Conservation (phyloP, 2,797 vertebrate species). For the Melanotaenia parkinsoni region DNA sequence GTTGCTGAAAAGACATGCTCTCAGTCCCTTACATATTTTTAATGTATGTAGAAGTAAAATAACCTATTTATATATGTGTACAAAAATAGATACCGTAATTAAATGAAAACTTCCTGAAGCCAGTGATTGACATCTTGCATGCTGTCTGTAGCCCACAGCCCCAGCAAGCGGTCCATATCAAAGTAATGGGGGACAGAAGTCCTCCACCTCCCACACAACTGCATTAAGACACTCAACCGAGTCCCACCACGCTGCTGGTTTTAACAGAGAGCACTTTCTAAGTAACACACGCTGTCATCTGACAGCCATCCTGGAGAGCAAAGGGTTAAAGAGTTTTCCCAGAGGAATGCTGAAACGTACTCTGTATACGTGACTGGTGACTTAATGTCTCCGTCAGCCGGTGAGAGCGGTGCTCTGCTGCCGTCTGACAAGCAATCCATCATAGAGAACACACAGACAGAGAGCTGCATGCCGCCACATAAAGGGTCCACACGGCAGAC, state of each 20-base stretch:
- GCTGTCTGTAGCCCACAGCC: constrained; percentile 13
- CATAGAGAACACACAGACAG: constrained; percentile 77
- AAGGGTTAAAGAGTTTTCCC: constrained; percentile 80
- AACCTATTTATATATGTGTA: neutral
- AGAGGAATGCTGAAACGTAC: constrained; percentile 69
- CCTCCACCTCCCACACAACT: constrained; percentile 48
- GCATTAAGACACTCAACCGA: constrained; percentile 38
- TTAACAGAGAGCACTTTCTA: constrained; percentile 37
- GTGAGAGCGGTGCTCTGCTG: constrained; percentile 65
- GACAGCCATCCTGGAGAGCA: constrained; percentile 59
- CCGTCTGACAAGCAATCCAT: constrained; percentile 83
- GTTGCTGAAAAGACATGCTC: too few species aligned
- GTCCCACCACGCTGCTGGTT: constrained; percentile 15
- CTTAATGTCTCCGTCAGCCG: constrained; percentile 80
- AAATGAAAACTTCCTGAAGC: constrained; percentile 1
- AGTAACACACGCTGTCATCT: constrained; percentile 61
- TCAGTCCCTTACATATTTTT: constrained; percentile 28
- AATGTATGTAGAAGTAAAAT: constrained; percentile 19
- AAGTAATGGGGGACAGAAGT: constrained; percentile 41
- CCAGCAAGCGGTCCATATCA: constrained; percentile 34
- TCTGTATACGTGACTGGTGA: constrained; percentile 78
- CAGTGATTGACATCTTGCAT: constrained; percentile 18
- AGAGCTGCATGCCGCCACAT: constrained; percentile 57
- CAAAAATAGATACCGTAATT: neutral
- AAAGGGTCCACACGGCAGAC: constrained; percentile 52